Conservation (phyloP, 2,888 invertebrate genomes). For the Tenthredo mesomela region DNA sequence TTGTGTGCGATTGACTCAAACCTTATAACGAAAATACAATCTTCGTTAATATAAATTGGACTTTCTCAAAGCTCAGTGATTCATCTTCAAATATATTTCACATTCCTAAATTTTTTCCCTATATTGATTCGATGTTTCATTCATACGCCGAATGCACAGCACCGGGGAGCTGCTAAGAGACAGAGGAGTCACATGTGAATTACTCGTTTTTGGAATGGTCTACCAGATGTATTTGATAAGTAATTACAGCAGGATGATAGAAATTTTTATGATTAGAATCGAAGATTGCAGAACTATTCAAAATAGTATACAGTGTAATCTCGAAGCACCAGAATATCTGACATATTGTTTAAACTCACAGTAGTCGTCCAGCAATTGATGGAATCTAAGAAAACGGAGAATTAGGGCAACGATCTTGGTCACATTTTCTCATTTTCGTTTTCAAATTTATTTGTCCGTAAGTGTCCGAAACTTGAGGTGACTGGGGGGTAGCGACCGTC, state of each 20-base stretch:
- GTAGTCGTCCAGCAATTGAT: slow-evolving; percentile 76
- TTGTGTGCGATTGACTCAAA: slow-evolving; percentile 16
- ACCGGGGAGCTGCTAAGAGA: slow-evolving; percentile 56
- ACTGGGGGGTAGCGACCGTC: too few species aligned
- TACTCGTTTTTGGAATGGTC: slow-evolving; percentile 66
- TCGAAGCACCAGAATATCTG: background rate
- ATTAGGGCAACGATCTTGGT: too few species aligned
- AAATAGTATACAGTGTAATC: background rate
- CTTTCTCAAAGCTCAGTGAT: too few species aligned
- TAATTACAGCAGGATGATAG: slow-evolving; percentile 67
- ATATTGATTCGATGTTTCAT: background rate
- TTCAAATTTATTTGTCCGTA: too few species aligned
- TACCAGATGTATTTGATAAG: slow-evolving; percentile 69
- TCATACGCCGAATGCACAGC: background rate
- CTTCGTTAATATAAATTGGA: background rate
- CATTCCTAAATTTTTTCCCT: background rate
- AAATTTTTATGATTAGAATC: slow-evolving; percentile 59
- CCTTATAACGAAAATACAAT: too few species aligned
- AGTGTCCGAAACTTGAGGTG: too few species aligned
- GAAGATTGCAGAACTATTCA: background rate
- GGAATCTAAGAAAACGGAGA: too few species aligned
- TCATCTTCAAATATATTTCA: background rate
- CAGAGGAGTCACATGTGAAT: slow-evolving; percentile 63
- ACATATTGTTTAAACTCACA: slow-evolving; percentile 58
- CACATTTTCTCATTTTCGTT: too few species aligned